Conservation (phyloP, 1,140 invertebrate species). For the Colletes gigas region DNA sequence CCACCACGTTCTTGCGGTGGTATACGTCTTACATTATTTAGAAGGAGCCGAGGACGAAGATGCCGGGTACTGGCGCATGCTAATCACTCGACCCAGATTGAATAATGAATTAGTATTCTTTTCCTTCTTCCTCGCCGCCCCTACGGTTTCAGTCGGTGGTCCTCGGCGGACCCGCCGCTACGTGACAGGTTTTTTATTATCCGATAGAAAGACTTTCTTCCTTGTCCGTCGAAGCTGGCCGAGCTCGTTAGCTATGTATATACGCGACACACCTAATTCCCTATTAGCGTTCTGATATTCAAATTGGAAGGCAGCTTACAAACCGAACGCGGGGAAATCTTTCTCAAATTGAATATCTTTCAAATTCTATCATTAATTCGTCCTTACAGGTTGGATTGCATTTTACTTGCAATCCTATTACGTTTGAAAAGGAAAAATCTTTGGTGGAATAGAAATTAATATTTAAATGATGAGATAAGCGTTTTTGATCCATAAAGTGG, state of each 20-base stretch:
- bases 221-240: constrained; percentile 34
- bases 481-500: too few species aligned
- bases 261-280: constrained; percentile 26
- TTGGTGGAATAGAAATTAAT: not conserved
- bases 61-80: constrained; percentile 77
- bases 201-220: constrained; percentile 52
- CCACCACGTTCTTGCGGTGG: constrained; percentile 48
- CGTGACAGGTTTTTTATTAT: constrained; percentile 79
- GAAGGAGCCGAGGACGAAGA: constrained; percentile 72
- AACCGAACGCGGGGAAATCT: not conserved
- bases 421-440: not conserved
- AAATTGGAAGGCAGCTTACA: constrained; percentile 28
- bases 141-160: constrained; percentile 55
- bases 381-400: too few species aligned
- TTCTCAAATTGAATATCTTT: constrained; percentile 6
- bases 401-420: not conserved
- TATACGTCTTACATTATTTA: constrained; percentile 79
- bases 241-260: constrained; percentile 47
- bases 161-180: constrained; percentile 58
- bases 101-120: constrained; percentile 82
- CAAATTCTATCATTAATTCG: not conserved
- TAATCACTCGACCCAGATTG: constrained; percentile 81
- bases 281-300: constrained; percentile 34
- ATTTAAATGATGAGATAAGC: too few species aligned
- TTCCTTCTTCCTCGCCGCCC: constrained; percentile 69